These are phyloP conservation scores for Oegoconia quadripuncta DNA, from an alignment of 2,888 invertebrate genomes.

Conservation along the genomic window DNA sequence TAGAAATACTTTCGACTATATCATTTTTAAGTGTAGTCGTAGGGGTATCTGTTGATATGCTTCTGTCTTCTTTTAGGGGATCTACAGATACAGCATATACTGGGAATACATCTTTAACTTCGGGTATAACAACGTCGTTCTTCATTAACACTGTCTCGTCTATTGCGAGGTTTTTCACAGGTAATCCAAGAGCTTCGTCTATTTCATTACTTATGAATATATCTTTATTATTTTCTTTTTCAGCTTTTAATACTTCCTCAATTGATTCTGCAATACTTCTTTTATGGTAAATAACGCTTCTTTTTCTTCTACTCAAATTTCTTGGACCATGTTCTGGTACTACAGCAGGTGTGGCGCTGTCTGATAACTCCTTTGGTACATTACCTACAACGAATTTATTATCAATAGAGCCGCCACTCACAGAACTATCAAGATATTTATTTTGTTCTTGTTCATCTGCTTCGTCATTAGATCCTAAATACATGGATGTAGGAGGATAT, in stretches of 20 bases:
- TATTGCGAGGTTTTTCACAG: slow-evolving; percentile 36
- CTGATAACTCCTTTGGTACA: slow-evolving; percentile 78
- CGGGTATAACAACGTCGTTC: slow-evolving; percentile 27
- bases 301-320: slow-evolving; percentile 51
- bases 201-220: slow-evolving; percentile 71
- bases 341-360: slow-evolving; percentile 76
- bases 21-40: slow-evolving; percentile 36
- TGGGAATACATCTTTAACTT: slow-evolving; percentile 43
- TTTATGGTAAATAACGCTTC: slow-evolving; percentile 30
- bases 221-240: slow-evolving; percentile 59
- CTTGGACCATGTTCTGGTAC: slow-evolving; percentile 84
- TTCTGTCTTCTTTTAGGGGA: slow-evolving; percentile 27
- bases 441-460: slow-evolving; percentile 48
- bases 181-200: slow-evolving; percentile 50
- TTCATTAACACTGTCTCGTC: slow-evolving; percentile 27
- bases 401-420: slow-evolving; percentile 41
- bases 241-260: slow-evolving; percentile 60
- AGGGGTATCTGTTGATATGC: slow-evolving; percentile 20
- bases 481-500: slow-evolving; percentile 68
- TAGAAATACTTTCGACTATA: slow-evolving; percentile 63
- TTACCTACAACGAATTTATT: slow-evolving; percentile 84
- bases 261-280: slow-evolving; percentile 57
- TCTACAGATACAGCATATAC: slow-evolving; percentile 47
- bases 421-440: slow-evolving; percentile 47
- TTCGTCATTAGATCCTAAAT: slow-evolving; percentile 67